Percentiles rank a stretch among this genome's conserved stretches.
These are phyloP conservation scores for Philaethria dido DNA, from an alignment of 2,888 invertebrate species.

Conservation along the genomic window DNA sequence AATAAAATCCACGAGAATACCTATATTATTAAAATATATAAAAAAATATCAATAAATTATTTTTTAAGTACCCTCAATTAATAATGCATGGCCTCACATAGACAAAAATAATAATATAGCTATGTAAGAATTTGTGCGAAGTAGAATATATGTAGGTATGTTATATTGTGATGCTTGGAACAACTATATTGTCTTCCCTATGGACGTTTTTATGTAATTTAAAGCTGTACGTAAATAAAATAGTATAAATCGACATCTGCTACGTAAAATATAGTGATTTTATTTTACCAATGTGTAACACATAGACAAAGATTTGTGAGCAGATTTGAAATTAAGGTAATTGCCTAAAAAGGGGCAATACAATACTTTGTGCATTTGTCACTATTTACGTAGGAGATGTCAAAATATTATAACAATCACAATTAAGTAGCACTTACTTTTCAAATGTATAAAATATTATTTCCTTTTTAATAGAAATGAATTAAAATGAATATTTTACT, in stretches of 20 bases:
- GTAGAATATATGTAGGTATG: not conserved
- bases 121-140: conserved; percentile 1
- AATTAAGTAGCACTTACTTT: conserved; percentile 6
- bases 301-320: no score
- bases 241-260: no score
- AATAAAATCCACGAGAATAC: not conserved
- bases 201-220: not conserved
- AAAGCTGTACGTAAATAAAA: not conserved
- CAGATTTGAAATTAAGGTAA: no score
- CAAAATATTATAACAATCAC: no score
- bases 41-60: not conserved
- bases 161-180: conserved; percentile 2
- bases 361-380: no score
- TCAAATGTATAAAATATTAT: not conserved
- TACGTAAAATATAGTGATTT: no score
- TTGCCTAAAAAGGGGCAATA: no score
- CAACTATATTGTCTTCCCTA: not conserved
- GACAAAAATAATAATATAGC: not conserved
- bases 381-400: no score
- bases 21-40: not conserved
- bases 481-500: not conserved
- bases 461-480: not conserved
- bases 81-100: not conserved
- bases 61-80: conserved; percentile 1
- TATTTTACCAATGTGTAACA: not conserved